phyloP scores from a whole-genome alignment of 1,140 invertebrate genomes.

The Drosophila prosaltans region DNA sequence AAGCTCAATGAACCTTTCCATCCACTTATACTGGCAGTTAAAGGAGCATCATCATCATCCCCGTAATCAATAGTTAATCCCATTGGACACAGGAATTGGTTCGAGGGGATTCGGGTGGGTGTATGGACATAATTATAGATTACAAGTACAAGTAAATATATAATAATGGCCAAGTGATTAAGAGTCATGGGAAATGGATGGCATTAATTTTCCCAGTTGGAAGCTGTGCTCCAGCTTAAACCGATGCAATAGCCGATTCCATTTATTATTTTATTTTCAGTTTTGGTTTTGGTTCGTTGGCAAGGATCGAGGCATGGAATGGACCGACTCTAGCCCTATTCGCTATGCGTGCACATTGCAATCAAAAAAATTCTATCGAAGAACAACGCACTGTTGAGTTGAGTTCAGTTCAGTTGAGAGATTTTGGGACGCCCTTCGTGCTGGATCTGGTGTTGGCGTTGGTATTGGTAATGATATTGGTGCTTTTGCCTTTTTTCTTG shows the following conservation, averaged over 20 bases:
- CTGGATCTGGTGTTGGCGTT: constrained; percentile 39
- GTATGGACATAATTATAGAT: constrained; percentile 71
- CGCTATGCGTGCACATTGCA: constrained; percentile 70
- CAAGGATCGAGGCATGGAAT: background rate
- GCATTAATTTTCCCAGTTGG: constrained; percentile 75
- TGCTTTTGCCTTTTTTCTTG: constrained; percentile 10
- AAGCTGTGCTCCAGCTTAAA: constrained; percentile 2
- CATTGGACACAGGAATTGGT: constrained; percentile 61
- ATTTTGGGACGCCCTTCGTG: constrained; percentile 69
- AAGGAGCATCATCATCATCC: constrained; percentile 25
- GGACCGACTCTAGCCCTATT: background rate
- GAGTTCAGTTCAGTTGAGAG: constrained; percentile 8
- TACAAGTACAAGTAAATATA: constrained; percentile 65
- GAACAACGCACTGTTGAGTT: constrained; percentile 48
- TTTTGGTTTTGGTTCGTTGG: background rate
- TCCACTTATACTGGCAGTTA: background rate
- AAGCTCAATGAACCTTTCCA: background rate
- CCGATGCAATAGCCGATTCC: constrained; percentile 16
- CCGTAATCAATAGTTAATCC: constrained; percentile 64
- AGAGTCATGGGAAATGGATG: constrained; percentile 79
- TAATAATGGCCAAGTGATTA: constrained; percentile 77
- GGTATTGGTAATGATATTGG: constrained; percentile 14
- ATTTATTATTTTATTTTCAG: constrained; percentile 13
- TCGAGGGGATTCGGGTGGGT: constrained; percentile 35
- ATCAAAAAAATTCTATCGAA: constrained; percentile 77